Conservation (phyloP, 1,140 invertebrate genomes). For the Lepidurus arcticus region DNA sequence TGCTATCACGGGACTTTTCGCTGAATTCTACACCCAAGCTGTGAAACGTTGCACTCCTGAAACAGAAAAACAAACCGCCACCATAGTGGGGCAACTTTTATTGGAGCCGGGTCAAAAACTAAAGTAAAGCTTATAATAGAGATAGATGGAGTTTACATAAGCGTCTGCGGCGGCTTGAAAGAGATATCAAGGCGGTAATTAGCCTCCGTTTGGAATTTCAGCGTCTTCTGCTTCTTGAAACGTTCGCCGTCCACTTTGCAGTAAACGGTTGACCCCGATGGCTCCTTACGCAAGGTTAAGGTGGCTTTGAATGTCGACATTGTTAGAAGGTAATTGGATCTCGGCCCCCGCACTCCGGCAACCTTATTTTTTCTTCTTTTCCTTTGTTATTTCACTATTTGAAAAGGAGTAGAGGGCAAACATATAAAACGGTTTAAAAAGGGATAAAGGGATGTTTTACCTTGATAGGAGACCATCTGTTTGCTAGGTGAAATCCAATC, state of each 20-base stretch:
- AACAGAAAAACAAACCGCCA: conserved; percentile 34
- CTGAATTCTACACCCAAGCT: conserved; percentile 45
- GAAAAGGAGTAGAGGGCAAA: not conserved
- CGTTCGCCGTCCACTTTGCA: conserved; percentile 50
- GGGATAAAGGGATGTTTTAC: not conserved
- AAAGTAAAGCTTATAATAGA: too few species aligned
- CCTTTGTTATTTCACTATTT: not conserved
- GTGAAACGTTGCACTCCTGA: conserved; percentile 45
- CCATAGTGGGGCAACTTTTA: too few species aligned
- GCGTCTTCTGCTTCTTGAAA: conserved; percentile 49
- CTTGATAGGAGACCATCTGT: not conserved
- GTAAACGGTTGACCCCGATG: conserved; percentile 47
- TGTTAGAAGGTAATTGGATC: conserved; percentile 9
- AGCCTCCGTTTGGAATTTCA: conserved; percentile 49
- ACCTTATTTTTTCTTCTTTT: not conserved
- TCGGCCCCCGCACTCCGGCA: not conserved
- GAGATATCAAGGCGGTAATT: conserved; percentile 50
- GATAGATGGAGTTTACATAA: conserved; percentile 44
- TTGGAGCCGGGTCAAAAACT: too few species aligned
- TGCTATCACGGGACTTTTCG: conserved; percentile 47
- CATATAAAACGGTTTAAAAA: too few species aligned
- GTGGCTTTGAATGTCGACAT: conserved; percentile 47
- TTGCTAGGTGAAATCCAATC: not conserved
- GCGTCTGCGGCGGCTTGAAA: conserved; percentile 50
- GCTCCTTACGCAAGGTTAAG: conserved; percentile 47